Conservation (phyloP, 2,113 vertebrate genomes). For the Cairina moschata region DNA sequence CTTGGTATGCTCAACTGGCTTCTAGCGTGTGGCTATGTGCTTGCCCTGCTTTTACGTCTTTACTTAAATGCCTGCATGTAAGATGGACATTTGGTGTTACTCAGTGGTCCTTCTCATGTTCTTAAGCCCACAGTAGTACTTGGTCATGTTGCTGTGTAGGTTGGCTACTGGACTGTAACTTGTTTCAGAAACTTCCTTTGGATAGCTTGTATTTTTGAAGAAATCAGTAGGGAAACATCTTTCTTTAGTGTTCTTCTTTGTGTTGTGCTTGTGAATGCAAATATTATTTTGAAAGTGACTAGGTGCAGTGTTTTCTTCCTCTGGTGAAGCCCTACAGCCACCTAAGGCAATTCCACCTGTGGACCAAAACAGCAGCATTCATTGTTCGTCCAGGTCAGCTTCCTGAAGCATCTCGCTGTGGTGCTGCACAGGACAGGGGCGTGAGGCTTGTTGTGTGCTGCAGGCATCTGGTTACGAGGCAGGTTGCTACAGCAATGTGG, state of each 20-base stretch:
- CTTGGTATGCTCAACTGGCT: neutral
- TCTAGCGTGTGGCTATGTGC: neutral
- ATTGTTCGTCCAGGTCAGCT: neutral
- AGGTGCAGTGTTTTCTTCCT: neutral
- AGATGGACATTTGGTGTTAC: neutral
- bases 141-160: neutral
- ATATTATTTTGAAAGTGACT: neutral
- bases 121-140: neutral
- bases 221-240: neutral
- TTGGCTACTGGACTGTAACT: neutral
- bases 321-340: neutral
- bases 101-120: neutral
- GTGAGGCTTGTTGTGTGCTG: accelerated
- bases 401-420: accelerated
- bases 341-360: neutral
- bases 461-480: neutral
- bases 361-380: neutral
- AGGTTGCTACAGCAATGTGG: neutral
- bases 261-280: neutral
- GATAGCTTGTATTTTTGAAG: neutral
- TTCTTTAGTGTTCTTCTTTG: neutral
- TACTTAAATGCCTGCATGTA: neutral
- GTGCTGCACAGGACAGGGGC: accelerated
- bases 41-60: neutral
- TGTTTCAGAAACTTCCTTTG: neutral